These are phyloP conservation scores for Centropus bengalensis DNA, from an alignment of 2,113 vertebrate species.

Conservation along the genomic window DNA sequence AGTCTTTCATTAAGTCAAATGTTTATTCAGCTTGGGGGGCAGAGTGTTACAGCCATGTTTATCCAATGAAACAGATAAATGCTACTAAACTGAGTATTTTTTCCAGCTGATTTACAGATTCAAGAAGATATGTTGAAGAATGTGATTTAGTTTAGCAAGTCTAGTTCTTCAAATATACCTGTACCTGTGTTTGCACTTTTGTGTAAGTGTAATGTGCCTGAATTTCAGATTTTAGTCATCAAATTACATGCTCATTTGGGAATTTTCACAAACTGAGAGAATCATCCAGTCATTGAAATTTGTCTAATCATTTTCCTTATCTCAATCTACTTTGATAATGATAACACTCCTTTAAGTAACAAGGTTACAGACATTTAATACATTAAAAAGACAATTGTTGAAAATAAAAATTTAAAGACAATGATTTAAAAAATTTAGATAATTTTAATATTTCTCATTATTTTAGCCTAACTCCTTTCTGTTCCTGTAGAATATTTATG, in stretches of 20 bases:
- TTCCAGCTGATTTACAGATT: background rate
- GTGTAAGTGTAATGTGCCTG: background rate
- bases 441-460: background rate
- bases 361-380: background rate
- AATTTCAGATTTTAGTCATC: background rate
- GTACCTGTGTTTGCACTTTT: background rate
- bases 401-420: background rate
- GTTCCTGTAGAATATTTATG: background rate
- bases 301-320: background rate
- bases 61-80: background rate
- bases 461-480: background rate
- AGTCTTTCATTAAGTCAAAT: background rate
- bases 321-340: background rate
- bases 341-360: background rate
- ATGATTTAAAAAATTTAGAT: background rate
- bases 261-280: background rate
- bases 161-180: background rate
- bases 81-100: background rate
- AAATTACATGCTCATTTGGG: background rate
- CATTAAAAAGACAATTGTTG: background rate
- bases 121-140: background rate
- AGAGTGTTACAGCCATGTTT: background rate
- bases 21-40: background rate
- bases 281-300: background rate
- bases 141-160: background rate